phyloP scores from a whole-genome alignment of 2,888 invertebrate genomes.

The Caenorhabditis sp. region DNA sequence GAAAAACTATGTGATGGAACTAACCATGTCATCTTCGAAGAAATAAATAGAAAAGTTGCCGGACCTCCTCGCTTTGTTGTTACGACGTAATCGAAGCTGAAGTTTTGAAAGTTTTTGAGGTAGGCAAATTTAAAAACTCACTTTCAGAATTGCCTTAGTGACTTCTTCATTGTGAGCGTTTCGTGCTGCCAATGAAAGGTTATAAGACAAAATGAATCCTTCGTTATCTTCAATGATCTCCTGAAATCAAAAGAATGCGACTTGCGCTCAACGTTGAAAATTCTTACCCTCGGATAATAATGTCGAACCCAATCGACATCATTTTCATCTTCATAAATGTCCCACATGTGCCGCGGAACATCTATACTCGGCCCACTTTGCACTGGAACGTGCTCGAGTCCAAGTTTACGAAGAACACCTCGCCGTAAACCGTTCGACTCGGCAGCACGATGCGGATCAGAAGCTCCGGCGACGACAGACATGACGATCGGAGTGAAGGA shows the following conservation, averaged over 20 bases:
- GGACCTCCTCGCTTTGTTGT: slow-evolving; percentile 45
- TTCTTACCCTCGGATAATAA: slow-evolving; percentile 70
- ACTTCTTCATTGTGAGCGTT: slow-evolving; percentile 63
- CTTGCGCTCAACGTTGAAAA: neutral
- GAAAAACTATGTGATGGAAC: neutral
- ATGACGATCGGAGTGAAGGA: slow-evolving; percentile 42
- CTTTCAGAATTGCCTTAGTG: slow-evolving; percentile 56
- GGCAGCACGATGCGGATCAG: slow-evolving; percentile 11
- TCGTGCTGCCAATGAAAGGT: slow-evolving; percentile 69
- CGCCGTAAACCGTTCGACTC: slow-evolving; percentile 40
- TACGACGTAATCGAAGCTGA: slow-evolving; percentile 48
- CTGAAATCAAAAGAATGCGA: slow-evolving; percentile 56
- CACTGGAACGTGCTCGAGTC: slow-evolving; percentile 67
- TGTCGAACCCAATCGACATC: slow-evolving; percentile 75
- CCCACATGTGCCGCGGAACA: slow-evolving; percentile 79
- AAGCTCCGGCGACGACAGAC: slow-evolving; percentile 23
- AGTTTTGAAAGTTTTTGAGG: neutral
- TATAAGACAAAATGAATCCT: slow-evolving; percentile 71
- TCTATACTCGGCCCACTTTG: slow-evolving; percentile 59
- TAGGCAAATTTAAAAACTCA: neutral
- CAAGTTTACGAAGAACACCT: slow-evolving; percentile 66
- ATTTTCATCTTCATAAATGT: slow-evolving; percentile 74
- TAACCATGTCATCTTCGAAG: slow-evolving; percentile 37
- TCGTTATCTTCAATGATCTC: slow-evolving; percentile 70
- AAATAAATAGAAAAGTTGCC: slow-evolving; percentile 44